Percentiles rank a stretch among this genome's conserved stretches.
Conservation (phyloP, 2,113 vertebrate genomes). For the Chelonoidis abingdonii region DNA sequence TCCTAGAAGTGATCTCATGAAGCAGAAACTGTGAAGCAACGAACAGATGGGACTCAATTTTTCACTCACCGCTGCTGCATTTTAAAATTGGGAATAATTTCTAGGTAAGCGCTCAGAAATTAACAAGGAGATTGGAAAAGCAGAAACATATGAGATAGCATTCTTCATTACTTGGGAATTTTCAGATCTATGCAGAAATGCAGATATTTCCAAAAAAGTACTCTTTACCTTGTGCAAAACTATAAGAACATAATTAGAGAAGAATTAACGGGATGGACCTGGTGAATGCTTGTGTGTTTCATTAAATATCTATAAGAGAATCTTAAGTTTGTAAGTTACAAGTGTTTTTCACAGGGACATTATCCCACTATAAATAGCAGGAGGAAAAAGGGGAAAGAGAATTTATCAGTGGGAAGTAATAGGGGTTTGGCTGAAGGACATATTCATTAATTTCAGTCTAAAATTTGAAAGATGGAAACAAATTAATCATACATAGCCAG, state of each 20-base stretch:
- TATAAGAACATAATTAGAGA: not conserved
- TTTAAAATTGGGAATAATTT: constrained; percentile 30
- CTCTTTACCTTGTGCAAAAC: not conserved
- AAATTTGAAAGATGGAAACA: not conserved
- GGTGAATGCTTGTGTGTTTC: not conserved
- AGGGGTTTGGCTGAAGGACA: not conserved
- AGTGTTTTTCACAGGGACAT: not conserved
- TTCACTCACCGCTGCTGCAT: not conserved
- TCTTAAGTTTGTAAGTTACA: not conserved
- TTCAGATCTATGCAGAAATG: not conserved
- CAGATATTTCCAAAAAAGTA: not conserved
- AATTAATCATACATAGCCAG: not conserved
- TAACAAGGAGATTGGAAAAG: constrained; percentile 29
- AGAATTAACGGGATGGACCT: not conserved
- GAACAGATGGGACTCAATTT: constrained; percentile 56
- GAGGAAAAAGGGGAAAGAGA: not conserved
- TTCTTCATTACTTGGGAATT: not conserved
- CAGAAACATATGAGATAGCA: not conserved
- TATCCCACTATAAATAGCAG: not conserved
- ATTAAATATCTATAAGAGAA: not conserved
- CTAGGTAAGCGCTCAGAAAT: not conserved
- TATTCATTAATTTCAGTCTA: not conserved
- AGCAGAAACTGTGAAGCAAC: constrained; percentile 52
- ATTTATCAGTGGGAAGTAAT: not conserved
- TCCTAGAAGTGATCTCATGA: constrained; percentile 4